phyloP scores from a whole-genome alignment of 2,888 invertebrate genomes.

The Lithophane semibrunnea region DNA sequence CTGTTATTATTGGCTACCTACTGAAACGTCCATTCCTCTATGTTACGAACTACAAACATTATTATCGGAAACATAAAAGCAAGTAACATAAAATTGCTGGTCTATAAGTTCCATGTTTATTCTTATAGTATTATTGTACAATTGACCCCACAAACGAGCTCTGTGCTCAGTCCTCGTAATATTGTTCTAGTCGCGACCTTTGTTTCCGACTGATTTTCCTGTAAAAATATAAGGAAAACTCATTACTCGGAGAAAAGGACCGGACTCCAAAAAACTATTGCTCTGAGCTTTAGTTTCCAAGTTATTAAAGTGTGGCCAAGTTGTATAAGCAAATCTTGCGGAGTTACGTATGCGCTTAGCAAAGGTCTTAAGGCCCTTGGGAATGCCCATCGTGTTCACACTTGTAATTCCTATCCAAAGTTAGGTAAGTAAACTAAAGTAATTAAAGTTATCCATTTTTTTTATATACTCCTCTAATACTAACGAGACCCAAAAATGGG shows the following conservation, averaged over 20 bases:
- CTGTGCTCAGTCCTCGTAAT: slow-evolving; percentile 25
- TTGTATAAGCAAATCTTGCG: slow-evolving; percentile 45
- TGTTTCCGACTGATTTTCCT: slow-evolving; percentile 49
- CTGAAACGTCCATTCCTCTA: too few relatives aligned
- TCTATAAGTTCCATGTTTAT: slow-evolving; percentile 8
- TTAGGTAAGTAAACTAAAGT: neutral
- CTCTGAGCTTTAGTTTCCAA: slow-evolving; percentile 45
- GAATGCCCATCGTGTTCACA: neutral
- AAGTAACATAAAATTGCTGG: slow-evolving; percentile 15
- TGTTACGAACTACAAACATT: slow-evolving; percentile 3
- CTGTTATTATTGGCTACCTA: neutral
- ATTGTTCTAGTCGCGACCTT: slow-evolving; percentile 31
- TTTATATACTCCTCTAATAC: neutral
- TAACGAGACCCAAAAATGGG: neutral
- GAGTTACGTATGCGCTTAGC: slow-evolving; percentile 1
- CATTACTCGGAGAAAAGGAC: slow-evolving; percentile 47
- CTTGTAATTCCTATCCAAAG: neutral
- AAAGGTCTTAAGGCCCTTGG: neutral
- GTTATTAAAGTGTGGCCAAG: slow-evolving; percentile 55
- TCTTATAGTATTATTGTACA: slow-evolving; percentile 19
- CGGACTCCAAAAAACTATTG: slow-evolving; percentile 51
- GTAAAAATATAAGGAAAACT: slow-evolving; percentile 58
- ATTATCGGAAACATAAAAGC: neutral
- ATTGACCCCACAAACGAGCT: slow-evolving; percentile 26
- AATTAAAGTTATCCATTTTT: neutral